phyloP scores from a whole-genome alignment of 2,113 vertebrate genomes.

The Pomatorhinus ruficollis region DNA sequence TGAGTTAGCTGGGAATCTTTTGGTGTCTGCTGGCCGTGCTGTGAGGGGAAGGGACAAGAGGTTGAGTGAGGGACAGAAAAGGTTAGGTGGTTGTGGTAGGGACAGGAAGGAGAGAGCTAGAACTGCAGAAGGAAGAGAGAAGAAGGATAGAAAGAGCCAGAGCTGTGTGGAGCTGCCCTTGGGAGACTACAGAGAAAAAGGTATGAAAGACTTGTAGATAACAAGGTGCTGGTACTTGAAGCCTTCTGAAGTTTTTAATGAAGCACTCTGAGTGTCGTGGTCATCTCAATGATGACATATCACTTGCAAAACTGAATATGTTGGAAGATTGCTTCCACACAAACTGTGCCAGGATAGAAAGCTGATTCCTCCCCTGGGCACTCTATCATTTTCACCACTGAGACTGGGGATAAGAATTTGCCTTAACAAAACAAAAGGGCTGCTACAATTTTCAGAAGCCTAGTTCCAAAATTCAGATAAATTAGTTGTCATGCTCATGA shows the following conservation, averaged over 20 bases:
- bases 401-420: neutral
- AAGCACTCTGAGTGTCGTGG: neutral
- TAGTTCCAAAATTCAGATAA: neutral
- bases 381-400: neutral
- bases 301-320: neutral
- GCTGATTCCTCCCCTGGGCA: neutral
- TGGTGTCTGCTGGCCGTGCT: neutral
- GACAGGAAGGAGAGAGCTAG: neutral
- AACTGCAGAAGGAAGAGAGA: neutral
- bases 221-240: neutral
- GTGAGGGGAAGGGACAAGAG: neutral
- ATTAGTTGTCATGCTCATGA: no score
- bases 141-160: neutral
- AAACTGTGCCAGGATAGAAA: neutral
- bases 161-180: neutral
- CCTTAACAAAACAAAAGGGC: neutral
- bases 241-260: neutral
- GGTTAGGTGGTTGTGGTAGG: neutral
- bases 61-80: no score
- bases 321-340: neutral
- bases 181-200: neutral
- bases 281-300: neutral
- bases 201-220: neutral
- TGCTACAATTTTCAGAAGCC: neutral
- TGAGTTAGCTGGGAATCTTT: neutral